These are phyloP conservation scores for Hirtodrosophila alboralis DNA, from an alignment of 2,888 invertebrate species.

Conservation along the genomic window DNA sequence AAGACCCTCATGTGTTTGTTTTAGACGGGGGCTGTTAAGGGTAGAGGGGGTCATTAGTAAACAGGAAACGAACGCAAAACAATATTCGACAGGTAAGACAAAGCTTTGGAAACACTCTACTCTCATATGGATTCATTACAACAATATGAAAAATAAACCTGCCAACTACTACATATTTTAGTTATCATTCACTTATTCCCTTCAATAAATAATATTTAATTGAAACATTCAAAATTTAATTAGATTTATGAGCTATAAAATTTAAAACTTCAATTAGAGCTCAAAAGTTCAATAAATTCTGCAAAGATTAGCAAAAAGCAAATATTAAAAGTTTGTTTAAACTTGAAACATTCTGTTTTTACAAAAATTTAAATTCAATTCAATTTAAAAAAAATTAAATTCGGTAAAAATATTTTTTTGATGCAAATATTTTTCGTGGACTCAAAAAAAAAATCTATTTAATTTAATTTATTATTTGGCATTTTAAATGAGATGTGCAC, in stretches of 20 bases:
- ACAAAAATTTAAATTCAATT: too few species aligned
- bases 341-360: conserved; percentile 11
- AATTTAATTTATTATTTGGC: conserved; percentile 1
- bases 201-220: conserved; percentile 17
- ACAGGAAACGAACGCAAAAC: not conserved
- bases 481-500: not conserved
- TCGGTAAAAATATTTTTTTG: too few species aligned
- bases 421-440: too few species aligned
- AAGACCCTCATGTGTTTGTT: conserved; percentile 51
- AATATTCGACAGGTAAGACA: conserved; percentile 10
- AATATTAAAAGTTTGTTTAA: not conserved
- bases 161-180: not conserved
- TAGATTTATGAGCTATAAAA: too few species aligned
- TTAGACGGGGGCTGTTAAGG: too few species aligned
- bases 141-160: not conserved
- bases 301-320: not conserved
- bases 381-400: not conserved
- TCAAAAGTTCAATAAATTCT: conserved; percentile 2
- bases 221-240: conserved; percentile 27
- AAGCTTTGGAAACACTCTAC: not conserved
- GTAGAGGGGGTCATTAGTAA: too few species aligned
- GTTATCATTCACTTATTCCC: conserved; percentile 7
- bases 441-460: too few species aligned
- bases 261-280: too few species aligned
- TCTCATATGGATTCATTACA: too few species aligned